Conservation (phyloP, 2,797 vertebrate species). For the Sparus aurata region DNA sequence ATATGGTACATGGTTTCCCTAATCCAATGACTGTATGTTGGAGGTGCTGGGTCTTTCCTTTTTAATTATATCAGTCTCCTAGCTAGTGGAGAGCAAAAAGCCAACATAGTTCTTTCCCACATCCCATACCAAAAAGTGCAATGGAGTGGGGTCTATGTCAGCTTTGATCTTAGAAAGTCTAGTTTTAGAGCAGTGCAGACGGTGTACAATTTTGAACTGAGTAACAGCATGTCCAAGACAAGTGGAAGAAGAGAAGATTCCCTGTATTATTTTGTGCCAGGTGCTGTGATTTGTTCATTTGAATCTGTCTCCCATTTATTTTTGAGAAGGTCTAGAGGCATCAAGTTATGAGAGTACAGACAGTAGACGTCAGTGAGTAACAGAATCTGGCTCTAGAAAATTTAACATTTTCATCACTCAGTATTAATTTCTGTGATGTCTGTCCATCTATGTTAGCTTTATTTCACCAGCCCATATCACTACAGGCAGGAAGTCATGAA, state of each 20-base stretch:
- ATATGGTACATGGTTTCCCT: background rate
- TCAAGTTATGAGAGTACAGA: too few relatives aligned
- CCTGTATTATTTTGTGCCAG: too few relatives aligned
- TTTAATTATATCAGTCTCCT: too few relatives aligned
- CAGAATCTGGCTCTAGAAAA: slow-evolving; percentile 5
- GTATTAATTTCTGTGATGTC: slow-evolving; percentile 12
- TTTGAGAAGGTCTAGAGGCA: too few relatives aligned
- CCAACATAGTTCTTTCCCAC: background rate
- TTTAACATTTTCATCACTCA: slow-evolving; percentile 26
- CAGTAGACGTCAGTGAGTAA: too few relatives aligned
- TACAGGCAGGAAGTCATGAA: slow-evolving; percentile 4
- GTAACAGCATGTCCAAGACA: too few relatives aligned
- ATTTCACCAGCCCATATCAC: background rate
- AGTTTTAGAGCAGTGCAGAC: too few relatives aligned
- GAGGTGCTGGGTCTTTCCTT: background rate
- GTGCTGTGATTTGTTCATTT: too few relatives aligned
- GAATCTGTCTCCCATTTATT: too few relatives aligned
- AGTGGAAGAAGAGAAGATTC: too few relatives aligned
- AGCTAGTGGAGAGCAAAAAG: background rate
- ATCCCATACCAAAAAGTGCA: background rate
- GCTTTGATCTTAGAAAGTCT: too few relatives aligned
- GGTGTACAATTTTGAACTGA: too few relatives aligned
- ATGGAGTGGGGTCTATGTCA: background rate
- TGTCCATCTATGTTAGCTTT: slow-evolving; percentile 8
- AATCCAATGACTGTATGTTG: background rate